phyloP scores from a whole-genome alignment of 2,797 vertebrate species.

The Anguilla pacifica region DNA sequence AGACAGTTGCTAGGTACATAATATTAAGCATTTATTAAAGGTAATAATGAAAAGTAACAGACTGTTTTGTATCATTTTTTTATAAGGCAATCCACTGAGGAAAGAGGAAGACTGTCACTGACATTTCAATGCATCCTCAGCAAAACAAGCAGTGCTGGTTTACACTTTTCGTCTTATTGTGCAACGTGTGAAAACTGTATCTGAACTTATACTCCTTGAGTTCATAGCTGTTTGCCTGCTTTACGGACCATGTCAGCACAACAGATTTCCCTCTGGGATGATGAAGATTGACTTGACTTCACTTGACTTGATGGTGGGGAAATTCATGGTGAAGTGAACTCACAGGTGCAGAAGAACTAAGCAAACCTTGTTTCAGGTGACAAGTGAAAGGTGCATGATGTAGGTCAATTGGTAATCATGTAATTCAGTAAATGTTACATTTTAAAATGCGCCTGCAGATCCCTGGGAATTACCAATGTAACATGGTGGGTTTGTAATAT shows the following conservation, averaged over 20 bases:
- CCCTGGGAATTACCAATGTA: background rate
- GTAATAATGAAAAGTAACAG: background rate
- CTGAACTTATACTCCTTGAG: background rate
- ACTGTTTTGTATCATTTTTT: background rate
- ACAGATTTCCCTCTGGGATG: background rate
- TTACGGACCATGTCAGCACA: background rate
- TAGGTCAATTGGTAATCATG: background rate
- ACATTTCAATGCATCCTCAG: background rate
- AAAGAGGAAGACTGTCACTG: background rate
- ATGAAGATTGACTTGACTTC: background rate
- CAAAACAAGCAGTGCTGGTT: background rate
- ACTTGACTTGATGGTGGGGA: background rate
- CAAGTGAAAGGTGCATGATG: background rate
- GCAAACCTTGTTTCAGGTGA: background rate
- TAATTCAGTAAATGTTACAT: background rate
- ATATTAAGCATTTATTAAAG: background rate
- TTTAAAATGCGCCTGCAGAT: background rate
- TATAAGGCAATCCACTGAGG: background rate
- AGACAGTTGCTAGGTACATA: background rate
- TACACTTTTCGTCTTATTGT: background rate
- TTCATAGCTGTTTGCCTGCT: background rate
- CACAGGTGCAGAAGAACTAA: background rate
- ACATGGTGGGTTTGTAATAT: background rate
- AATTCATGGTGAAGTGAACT: background rate
- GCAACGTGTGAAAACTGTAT: background rate